phyloP scores from a whole-genome alignment of 2,113 vertebrate genomes.

The Cephalopholis sonnerati region DNA sequence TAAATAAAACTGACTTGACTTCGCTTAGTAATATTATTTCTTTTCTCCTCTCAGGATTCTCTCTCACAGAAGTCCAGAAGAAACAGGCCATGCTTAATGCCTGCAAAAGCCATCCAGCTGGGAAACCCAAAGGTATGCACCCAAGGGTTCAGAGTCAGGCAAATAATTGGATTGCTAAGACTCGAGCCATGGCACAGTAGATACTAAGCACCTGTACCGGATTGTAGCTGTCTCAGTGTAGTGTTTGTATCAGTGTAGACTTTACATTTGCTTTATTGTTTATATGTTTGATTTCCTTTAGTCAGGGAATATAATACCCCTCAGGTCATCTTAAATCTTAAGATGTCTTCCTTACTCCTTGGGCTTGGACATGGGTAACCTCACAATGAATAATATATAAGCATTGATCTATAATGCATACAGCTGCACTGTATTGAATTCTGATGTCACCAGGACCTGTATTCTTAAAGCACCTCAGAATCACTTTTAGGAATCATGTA shows the following conservation, averaged over 20 bases:
- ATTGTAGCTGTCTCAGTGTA: not conserved
- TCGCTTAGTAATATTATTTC: not conserved
- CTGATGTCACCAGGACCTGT: not conserved
- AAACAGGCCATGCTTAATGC: constrained; percentile 96
- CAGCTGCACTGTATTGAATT: not conserved
- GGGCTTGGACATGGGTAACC: not conserved
- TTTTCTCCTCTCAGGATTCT: constrained; percentile 86
- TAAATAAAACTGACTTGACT: not conserved
- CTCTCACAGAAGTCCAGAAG: constrained; percentile 94
- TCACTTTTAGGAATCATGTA: not conserved
- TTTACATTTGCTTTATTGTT: not conserved
- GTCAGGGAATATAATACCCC: not conserved
- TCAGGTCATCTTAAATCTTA: not conserved
- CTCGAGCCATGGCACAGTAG: not conserved
- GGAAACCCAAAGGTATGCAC: constrained; percentile 93
- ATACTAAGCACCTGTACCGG: too few species aligned
- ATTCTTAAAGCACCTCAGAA: not conserved
- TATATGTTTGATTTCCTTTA: not conserved
- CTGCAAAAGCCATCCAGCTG: constrained; percentile 89
- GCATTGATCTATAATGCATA: constrained; percentile 21
- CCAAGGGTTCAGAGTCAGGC: not conserved
- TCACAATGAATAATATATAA: not conserved
- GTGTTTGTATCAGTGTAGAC: not conserved
- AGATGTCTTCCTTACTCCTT: not conserved
- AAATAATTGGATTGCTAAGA: not conserved